phyloP scores from a whole-genome alignment of 2,888 invertebrate genomes.

The Steinernema carpocapsae region DNA sequence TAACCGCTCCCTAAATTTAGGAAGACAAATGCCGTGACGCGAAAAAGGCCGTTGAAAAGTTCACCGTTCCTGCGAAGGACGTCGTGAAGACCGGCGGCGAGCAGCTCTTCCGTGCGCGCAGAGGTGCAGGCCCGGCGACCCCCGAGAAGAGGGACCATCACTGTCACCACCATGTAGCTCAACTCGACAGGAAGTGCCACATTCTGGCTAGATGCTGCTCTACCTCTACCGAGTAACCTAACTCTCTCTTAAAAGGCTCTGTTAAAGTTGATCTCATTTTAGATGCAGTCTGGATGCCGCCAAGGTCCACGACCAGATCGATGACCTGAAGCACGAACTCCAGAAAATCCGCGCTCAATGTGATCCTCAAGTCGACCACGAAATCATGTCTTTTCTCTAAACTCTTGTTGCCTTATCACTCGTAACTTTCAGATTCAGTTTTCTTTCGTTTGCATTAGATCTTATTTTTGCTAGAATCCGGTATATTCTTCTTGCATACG shows the following conservation, averaged over 20 bases:
- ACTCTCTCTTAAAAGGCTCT: too few relatives aligned
- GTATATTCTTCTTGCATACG: background rate
- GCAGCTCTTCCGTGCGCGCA: too few relatives aligned
- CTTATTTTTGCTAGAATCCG: background rate
- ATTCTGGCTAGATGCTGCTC: slow-evolving; percentile 7
- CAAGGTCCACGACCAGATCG: background rate
- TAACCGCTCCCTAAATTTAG: slow-evolving; percentile 11
- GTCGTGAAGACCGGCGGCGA: background rate
- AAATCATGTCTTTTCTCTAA: background rate
- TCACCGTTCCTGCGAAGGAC: slow-evolving; percentile 7
- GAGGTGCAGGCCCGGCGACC: background rate
- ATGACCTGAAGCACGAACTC: slow-evolving; percentile 19
- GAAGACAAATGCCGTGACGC: slow-evolving; percentile 2
- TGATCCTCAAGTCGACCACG: slow-evolving; percentile 8
- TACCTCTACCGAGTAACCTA: background rate
- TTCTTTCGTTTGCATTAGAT: background rate
- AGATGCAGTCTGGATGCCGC: slow-evolving; percentile 27
- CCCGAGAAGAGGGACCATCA: background rate
- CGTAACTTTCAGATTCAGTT: background rate
- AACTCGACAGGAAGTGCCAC: slow-evolving; percentile 13
- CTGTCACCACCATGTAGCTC: slow-evolving; percentile 24
- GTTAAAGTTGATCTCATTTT: background rate
- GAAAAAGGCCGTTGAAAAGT: slow-evolving; percentile 22
- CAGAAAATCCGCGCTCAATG: slow-evolving; percentile 18
- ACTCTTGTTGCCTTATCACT: background rate